Base-by-base conservation (phyloP, 2,797 vertebrate species). In the Danio aesculapii region DNA sequence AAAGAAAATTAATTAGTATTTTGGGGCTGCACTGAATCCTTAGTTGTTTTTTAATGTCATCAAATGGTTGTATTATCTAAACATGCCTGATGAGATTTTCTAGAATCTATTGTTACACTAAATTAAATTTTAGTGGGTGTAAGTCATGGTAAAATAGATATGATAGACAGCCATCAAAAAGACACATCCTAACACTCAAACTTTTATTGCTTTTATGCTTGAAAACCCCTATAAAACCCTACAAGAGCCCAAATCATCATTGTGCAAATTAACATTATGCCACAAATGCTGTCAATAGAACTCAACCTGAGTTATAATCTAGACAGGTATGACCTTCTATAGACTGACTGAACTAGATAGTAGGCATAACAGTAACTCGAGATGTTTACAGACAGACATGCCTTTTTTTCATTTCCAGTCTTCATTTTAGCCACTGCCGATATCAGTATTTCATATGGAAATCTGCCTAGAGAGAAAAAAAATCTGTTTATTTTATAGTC, bases 401-500 rank as follows among this genome's bases (percentile, higher is more conserved):
- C 21, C 10, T 57, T 62, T 49, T 43, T 30, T 81, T 52, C 19
- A 47, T 79, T 69, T 70, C 43, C 47, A 77, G 30, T 30, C 14
- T 71, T 59, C 76, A 59, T 68, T 52, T 30, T 16, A 72, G 57
- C 61, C 58, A n/a, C 75, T 79, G 46, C 70, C 55, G 59, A 61
- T 69, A 70, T 79, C 41, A 73, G 59, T 77, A 43, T 62, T 76
- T 84, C 68, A 75, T 71, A 77, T 80, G 62, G 69, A 69, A 82
- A 87, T 73, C 46, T 52, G 64, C 21, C 16, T 19, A 49, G 70
- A 57, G 39, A 72, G 52, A 79, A 53, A 72, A 53, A 72, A 52
- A 70, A 53, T 64, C 21, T 75, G 55, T 81, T 83, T 83, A 63
- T 83, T 78, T 84, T 49, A 74, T 59, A 68, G 50, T 86, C 71